Evolutionary conservation across 2,113 vertebrate genomes (phyloP), one percentile per base, ranked within the genome.

Genomic region (Mesoclemmys tuberculata): DNA sequence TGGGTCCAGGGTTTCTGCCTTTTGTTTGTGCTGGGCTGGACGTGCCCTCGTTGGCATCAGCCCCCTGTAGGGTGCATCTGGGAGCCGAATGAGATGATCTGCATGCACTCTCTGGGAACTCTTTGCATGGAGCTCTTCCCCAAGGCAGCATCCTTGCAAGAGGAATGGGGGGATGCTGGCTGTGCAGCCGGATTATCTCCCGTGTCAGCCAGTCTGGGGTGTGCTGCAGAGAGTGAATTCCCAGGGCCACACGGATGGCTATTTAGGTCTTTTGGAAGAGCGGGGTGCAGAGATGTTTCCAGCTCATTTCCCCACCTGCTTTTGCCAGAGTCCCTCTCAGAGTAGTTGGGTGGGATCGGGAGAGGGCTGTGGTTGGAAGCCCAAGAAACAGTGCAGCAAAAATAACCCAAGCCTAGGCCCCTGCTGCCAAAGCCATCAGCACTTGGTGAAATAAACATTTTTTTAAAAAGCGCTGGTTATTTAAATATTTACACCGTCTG

Each of bases 401-500:
- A 71, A 71, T 71, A 71, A 38, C 64, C 19, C n/a, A 38, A 22
- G 64, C 64, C 64, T n/a, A 22, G 64, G 18, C 64, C n/a, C 18
- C 19, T n/a, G 64, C 64, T 71, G 64, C 64, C n/a, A 71, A 71
- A 38, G 8, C 35, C 64, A 38, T 71, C n/a, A 71, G 64, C 64
- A 22, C 35, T 71, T 71, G 64, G n/a, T 10, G 64, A 71, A 71
- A 71, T 71, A 71, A 71, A 71, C 64, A 71, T 31, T 48, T 46
- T 71, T 26, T 58, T 27, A 46, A 48, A 94, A 89, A 97, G 94
- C 86, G 86, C 8, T 0, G 74, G 92, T 90, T 95, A 97, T 80
- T 96, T 96, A 97, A 97, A 95, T 95, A 97, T 97, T 98, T 96
- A 96, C 95, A 87, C 93, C 87, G 44, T 84, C 68, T 91, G 89